Base-by-base conservation (phyloP, 2,113 vertebrate species). In the Noturus placidus region DNA sequence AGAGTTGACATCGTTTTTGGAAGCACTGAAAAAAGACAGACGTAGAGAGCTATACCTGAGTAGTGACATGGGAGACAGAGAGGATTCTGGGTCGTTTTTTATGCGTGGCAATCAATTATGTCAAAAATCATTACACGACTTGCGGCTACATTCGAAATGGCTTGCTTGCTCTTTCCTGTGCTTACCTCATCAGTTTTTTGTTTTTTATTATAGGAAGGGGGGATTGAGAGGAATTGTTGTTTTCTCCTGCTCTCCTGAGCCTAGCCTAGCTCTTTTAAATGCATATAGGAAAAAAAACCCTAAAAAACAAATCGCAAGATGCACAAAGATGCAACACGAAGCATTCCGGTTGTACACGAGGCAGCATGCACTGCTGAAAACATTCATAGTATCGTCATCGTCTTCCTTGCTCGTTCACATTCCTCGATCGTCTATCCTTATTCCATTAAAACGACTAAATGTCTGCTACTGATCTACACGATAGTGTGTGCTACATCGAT, bases 11-110 rank as follows among this genome's bases (percentile, higher is more conserved):
- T 91, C 35, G 86, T 89, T 82, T 92, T 89, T 91, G 83, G 87
- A 92, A 91, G 89, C 89, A 91, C 88, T 69, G 87, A 72, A 77
- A 65, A 56, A 72, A 90, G 82, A 90, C 85, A n/a, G 59, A 88
- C 80, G 86, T 17, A 88, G 85, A 89, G 70, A 88, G 86, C 88
- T 67, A 84, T 91, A 91, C 90, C 90, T 91, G 90, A 91, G 90
- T 89, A 82, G 90, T 88, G 90, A 88, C 70, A 82, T 69, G 63
- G 14, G 63, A 86, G 52, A 90, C 80, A 67, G 79, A 89, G 59
- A 87, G 74, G 50, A 89, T 69, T 87, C 77, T 85, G 89, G 89
- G 72, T 61, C n/a, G 59, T 57, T 80, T 80, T 46, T 46, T 46
- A 46, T 50, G 35, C 17, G 6, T 84, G 38, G 11, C 1, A 52